A percentile compares a stretch with the other conserved stretches of the same genome.
These are phyloP conservation scores for Passer montanus DNA, from an alignment of 2,113 vertebrate species.

Conservation along the genomic window DNA sequence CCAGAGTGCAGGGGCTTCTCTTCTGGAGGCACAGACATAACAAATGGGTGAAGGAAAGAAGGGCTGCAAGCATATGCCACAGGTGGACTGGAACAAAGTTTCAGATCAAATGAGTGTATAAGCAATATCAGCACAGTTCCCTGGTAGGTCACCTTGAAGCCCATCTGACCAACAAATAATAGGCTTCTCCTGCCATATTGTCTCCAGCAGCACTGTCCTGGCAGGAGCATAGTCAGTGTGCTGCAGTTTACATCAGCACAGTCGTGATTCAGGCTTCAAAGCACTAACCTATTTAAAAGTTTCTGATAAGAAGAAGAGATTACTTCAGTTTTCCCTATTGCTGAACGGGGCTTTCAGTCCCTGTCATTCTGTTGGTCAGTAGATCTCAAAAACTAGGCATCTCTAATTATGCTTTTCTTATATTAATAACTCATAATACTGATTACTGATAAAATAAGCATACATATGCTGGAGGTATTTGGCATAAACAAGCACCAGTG, in stretches of 20 bases:
- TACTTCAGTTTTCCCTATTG: background rate
- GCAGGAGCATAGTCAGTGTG: background rate
- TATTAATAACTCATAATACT: background rate
- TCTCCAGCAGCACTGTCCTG: background rate
- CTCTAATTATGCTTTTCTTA: background rate
- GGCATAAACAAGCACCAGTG: conserved; percentile 1
- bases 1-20: background rate
- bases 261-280: background rate
- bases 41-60: background rate
- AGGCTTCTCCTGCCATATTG: background rate
- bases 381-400: background rate
- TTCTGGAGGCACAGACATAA: background rate
- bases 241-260: background rate
- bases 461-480: background rate
- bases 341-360: background rate
- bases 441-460: background rate
- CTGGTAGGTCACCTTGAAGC: background rate
- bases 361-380: background rate
- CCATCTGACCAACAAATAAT: background rate
- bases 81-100: background rate
- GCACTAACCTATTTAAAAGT: background rate
- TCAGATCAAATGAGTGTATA: background rate
- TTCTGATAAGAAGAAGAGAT: background rate
- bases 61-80: background rate
- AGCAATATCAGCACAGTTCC: background rate